Percentiles rank a stretch among this genome's conserved stretches.
These are phyloP conservation scores for Baronia brevicornis DNA, from an alignment of 2,888 invertebrate genomes.

Conservation along the genomic window DNA sequence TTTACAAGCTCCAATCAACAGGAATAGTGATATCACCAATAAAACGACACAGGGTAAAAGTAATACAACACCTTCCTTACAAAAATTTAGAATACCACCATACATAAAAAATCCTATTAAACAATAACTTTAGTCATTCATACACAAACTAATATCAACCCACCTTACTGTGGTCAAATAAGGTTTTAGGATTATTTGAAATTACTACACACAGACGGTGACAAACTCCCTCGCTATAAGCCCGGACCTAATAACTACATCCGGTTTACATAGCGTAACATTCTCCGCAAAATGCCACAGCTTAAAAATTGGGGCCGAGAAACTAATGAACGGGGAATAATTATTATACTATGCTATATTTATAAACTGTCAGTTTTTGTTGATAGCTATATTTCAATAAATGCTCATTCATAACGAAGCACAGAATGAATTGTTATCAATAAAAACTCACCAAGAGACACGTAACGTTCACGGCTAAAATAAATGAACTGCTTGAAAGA, in stretches of 20 bases:
- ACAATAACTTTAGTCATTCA: too few relatives aligned
- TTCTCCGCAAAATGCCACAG: slow-evolving; percentile 6
- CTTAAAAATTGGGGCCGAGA: slow-evolving; percentile 4
- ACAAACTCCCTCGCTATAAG: too few relatives aligned
- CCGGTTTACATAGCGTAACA: slow-evolving; percentile 11
- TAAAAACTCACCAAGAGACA: slow-evolving; percentile 12
- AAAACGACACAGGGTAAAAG: too few relatives aligned
- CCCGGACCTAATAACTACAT: too few relatives aligned
- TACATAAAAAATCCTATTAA: too few relatives aligned
- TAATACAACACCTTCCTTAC: too few relatives aligned
- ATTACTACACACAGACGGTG: too few relatives aligned
- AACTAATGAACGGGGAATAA: too few relatives aligned
- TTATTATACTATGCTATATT: neutral
- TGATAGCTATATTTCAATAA: slow-evolving; percentile 3
- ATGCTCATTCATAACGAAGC: slow-evolving; percentile 9
- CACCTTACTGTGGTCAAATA: slow-evolving; percentile 7
- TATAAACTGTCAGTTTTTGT: slow-evolving; percentile 8
- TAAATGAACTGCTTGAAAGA: slow-evolving; percentile 22
- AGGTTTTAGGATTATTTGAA: too few relatives aligned
- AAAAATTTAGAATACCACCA: too few relatives aligned
- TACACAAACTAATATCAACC: slow-evolving; percentile 8
- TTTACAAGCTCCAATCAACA: slow-evolving; percentile 21
- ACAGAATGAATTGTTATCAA: slow-evolving; percentile 11
- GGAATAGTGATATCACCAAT: slow-evolving; percentile 7
- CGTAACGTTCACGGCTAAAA: slow-evolving; percentile 20